Evolutionary conservation across 1,140 invertebrate species (phyloP), one percentile per base, ranked within the genome.

Genomic region (Chelonus insularis): DNA sequence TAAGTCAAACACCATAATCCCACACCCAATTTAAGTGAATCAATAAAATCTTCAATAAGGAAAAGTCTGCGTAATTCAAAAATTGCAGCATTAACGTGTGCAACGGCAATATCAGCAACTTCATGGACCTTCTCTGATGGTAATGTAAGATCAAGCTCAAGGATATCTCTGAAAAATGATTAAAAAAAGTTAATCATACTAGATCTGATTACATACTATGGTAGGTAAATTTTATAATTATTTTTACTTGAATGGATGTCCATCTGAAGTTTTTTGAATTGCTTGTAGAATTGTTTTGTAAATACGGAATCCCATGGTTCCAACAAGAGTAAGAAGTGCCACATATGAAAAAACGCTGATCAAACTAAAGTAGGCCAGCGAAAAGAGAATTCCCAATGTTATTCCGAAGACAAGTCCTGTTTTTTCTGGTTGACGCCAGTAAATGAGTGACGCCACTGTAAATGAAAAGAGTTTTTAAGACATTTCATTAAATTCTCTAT

Each of bases 221-320:
- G 32, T 34, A 8, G 32, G 32, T 34, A 34, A 34, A 34, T 8
- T 34, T 34, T 34, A 34, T 34, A 34, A 8, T 34, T 34, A n/a
- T n/a, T 84, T 87, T 89, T 79, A 96, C 94, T 97, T 95, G 89
- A 98, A 98, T 60, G 97, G 96, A 83, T 99, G 95, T 76, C 94
- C 94, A 75, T 97, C 95, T 69, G 91, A 91, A 65, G 95, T 96
- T 82, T 99, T 99, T 82, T 98, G 95, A 65, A 99, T 89, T 66
- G 95, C 95, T 75, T 95, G 93, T 77, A 97, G 87, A 68, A 98
- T 89, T 77, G 91, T 94, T 85, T 96, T 97, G 86, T 98, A 98
- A 70, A 98, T 88, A 76, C 96, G 89, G 87, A 96, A 98, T 74
- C 88, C 88, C 72, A 97, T 86, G 62, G 96, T 94, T 64, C 87